Conservation (phyloP, 2,888 invertebrate genomes). For the Pseudanteris insignis region DNA sequence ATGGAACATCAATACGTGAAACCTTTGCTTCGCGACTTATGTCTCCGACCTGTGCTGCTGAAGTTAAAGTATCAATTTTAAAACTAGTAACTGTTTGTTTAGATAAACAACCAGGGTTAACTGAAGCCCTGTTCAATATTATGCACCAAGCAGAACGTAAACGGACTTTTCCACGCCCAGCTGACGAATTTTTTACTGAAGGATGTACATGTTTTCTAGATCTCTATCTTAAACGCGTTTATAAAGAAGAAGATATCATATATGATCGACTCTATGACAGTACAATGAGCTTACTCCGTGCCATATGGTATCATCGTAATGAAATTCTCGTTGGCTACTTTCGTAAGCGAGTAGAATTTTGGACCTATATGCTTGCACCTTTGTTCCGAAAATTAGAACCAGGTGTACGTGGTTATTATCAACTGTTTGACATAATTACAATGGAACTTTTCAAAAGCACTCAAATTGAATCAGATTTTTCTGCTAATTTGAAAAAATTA, state of each 20-base stretch:
- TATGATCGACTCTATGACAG: slow-evolving; percentile 61
- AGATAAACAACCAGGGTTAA: slow-evolving; percentile 66
- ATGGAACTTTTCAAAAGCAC: slow-evolving; percentile 63
- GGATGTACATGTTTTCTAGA: slow-evolving; percentile 63
- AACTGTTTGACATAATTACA: slow-evolving; percentile 61
- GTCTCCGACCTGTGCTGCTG: slow-evolving; percentile 67
- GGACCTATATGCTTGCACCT: slow-evolving; percentile 63
- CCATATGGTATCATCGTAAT: slow-evolving; percentile 65
- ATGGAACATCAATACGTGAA: slow-evolving; percentile 71
- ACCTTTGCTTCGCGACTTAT: slow-evolving; percentile 69
- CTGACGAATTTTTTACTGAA: slow-evolving; percentile 62
- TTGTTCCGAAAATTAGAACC: slow-evolving; percentile 58
- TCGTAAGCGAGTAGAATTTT: slow-evolving; percentile 61
- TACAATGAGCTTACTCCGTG: slow-evolving; percentile 62
- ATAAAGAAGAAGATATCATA: slow-evolving; percentile 59
- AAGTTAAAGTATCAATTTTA: slow-evolving; percentile 66
- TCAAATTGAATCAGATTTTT: slow-evolving; percentile 57
- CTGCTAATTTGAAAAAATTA: slow-evolving; percentile 57
- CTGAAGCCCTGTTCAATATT: slow-evolving; percentile 65
- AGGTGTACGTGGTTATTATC: slow-evolving; percentile 59
- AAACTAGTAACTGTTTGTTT: slow-evolving; percentile 67
- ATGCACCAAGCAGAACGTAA: slow-evolving; percentile 63
- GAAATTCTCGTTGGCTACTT: slow-evolving; percentile 65
- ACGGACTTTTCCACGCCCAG: slow-evolving; percentile 62
- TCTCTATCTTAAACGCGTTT: slow-evolving; percentile 57